These are phyloP conservation scores for Smutsia gigantea DNA, from an alignment of 2,797 vertebrate genomes.

Conservation along the genomic window DNA sequence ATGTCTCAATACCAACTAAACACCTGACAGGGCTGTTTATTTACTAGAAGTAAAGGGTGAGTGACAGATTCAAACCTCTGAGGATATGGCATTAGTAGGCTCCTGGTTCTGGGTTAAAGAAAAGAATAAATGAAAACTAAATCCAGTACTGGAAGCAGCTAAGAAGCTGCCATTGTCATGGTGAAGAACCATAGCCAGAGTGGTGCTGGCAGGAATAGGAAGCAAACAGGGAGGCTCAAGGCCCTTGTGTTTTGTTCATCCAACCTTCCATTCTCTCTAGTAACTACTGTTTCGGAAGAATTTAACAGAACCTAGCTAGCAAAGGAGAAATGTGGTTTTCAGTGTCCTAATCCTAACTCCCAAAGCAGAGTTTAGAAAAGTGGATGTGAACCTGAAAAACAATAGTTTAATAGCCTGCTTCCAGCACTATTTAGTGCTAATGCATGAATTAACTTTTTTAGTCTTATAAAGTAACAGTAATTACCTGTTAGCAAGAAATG, in stretches of 20 bases:
- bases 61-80: not conserved
- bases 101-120: not conserved
- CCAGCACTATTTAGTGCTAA: not conserved
- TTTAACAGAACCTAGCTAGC: not conserved
- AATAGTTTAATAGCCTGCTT: not conserved
- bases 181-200: not conserved
- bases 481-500: not conserved
- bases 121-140: not conserved
- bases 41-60: not conserved
- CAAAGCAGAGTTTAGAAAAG: slow-evolving; percentile 3
- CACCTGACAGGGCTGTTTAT: not conserved
- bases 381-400: not conserved
- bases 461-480: not conserved
- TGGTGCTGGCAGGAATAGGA: not conserved
- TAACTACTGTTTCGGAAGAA: not conserved
- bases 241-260: not conserved
- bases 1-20: not conserved
- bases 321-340: not conserved
- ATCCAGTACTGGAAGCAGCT: not conserved
- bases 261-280: not conserved
- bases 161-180: not conserved
- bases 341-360: not conserved
- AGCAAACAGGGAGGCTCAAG: not conserved
- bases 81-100: not conserved
- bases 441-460: not conserved